phyloP scores from a whole-genome alignment of 2,113 vertebrate genomes.

The Tamias sibiricus region DNA sequence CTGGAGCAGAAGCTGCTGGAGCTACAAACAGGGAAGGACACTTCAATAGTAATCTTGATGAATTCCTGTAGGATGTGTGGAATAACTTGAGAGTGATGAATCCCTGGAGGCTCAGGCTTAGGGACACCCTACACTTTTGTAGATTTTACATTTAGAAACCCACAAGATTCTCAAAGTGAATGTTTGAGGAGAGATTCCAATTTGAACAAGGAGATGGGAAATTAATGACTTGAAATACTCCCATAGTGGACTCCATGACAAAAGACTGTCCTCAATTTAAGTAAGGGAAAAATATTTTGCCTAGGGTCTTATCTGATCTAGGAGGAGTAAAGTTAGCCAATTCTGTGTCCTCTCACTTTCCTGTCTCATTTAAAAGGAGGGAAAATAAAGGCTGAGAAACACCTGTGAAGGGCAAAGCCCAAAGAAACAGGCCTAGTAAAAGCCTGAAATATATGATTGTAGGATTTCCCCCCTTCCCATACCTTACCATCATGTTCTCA shows the following conservation, averaged over 20 bases:
- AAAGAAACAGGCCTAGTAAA: neutral
- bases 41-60: neutral
- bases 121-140: neutral
- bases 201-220: neutral
- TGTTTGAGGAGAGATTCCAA: neutral
- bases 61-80: neutral
- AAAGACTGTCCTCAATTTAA: neutral
- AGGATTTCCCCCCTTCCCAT: neutral
- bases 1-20: neutral
- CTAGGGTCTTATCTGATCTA: neutral
- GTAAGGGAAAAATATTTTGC: neutral
- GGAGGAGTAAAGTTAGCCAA: neutral
- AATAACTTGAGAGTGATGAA: neutral
- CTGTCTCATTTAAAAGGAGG: neutral
- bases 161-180: neutral
- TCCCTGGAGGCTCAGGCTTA: neutral
- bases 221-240: neutral
- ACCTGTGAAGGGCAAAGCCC: neutral
- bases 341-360: neutral
- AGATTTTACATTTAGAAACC: neutral
- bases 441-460: neutral
- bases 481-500: neutral
- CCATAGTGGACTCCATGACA: neutral
- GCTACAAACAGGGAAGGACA: neutral
- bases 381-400: neutral